Evolutionary conservation across 2,888 invertebrate genomes (phyloP).

Genomic region (Noctua fimbriata): DNA sequence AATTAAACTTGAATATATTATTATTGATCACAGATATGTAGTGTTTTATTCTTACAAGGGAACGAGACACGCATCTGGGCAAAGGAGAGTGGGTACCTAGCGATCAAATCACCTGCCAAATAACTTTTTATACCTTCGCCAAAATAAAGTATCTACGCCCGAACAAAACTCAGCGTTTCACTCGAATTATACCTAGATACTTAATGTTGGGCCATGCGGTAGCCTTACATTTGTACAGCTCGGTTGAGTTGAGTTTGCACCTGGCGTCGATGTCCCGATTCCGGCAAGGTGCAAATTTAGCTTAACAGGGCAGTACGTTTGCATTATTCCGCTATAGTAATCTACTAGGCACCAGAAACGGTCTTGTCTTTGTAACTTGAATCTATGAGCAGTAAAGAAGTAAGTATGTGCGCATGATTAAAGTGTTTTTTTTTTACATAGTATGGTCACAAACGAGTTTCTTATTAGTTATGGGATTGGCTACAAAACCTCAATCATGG

Average conservation of each 20-base stretch:
- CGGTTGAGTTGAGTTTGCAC: not conserved
- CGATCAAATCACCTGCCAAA: not conserved
- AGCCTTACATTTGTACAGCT: not conserved
- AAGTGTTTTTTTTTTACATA: not conserved
- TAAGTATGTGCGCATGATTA: not conserved
- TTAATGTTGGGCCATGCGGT: not conserved
- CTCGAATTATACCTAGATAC: not conserved
- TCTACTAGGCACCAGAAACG: not conserved
- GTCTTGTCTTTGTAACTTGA: not conserved
- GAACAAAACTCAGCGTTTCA: not conserved
- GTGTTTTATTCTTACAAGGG: conserved; percentile 15
- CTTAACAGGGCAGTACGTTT: not conserved
- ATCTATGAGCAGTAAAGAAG: not conserved
- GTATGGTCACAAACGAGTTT: not conserved
- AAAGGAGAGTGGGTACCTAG: not conserved
- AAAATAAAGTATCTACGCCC: not conserved
- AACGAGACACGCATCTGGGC: not conserved
- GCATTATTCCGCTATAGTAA: not conserved
- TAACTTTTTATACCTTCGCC: not conserved
- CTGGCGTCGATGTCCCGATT: not conserved
- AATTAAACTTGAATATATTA: conserved; percentile 24
- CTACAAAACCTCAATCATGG: not conserved
- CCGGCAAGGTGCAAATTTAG: not conserved
- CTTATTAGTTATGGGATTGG: not conserved
- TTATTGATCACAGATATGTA: conserved; percentile 36